Conservation (phyloP, 1,140 invertebrate species). For the Cyclargus thomasi region DNA sequence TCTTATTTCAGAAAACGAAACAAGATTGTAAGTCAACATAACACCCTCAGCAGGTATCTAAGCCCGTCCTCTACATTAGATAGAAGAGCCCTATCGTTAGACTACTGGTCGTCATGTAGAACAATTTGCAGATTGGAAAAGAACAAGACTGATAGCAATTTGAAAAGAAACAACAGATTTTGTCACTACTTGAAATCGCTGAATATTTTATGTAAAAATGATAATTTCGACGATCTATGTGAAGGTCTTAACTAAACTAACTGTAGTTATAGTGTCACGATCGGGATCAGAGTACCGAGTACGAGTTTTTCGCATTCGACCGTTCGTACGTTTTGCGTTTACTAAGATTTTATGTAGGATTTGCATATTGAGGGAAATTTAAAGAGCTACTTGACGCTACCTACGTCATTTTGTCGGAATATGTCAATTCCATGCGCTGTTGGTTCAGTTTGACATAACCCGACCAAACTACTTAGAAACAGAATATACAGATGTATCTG, state of each 20-base stretch:
- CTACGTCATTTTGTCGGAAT: too few species aligned
- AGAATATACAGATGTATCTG: too few species aligned
- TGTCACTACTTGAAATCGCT: constrained; percentile 77
- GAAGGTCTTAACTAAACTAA: constrained; percentile 38
- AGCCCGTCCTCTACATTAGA: constrained; percentile 49
- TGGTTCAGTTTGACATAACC: too few species aligned
- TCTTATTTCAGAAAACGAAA: constrained; percentile 49
- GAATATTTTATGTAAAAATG: constrained; percentile 59
- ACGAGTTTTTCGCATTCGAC: too few species aligned
- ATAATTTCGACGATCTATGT: constrained; percentile 56
- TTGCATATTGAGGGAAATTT: too few species aligned
- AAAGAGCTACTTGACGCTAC: too few species aligned
- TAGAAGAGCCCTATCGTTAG: constrained; percentile 57
- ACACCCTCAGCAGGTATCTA: constrained; percentile 48
- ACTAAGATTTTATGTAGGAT: too few species aligned
- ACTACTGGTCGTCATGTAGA: constrained; percentile 77
- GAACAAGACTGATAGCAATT: constrained; percentile 62
- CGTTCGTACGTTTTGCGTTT: too few species aligned
- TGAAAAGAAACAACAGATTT: constrained; percentile 77
- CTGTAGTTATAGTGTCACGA: too few species aligned
- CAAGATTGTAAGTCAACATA: constrained; percentile 41
- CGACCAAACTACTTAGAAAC: too few species aligned
- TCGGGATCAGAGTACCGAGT: too few species aligned
- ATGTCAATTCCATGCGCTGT: too few species aligned
- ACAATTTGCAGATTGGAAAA: constrained; percentile 76